Conservation (phyloP, 53 echinoderm and acorn worm species). For the Astropecten irregularis region DNA sequence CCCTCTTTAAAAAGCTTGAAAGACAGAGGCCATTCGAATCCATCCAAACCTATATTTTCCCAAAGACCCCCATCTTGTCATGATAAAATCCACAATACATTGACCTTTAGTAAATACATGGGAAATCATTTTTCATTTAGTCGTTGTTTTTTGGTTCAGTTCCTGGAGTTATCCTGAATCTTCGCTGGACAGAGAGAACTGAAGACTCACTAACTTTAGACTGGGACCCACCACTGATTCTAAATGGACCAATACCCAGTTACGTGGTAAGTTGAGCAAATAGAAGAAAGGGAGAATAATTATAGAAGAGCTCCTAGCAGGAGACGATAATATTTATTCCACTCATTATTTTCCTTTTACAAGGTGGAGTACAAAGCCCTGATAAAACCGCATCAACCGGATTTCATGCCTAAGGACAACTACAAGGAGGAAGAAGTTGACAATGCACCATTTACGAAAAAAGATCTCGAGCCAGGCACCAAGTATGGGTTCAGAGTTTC, state of each 20-base stretch:
- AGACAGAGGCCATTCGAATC: too few species aligned
- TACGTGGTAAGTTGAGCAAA: neutral
- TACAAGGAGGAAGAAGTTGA: neutral
- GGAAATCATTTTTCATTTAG: neutral
- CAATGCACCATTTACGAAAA: neutral
- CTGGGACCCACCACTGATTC: neutral
- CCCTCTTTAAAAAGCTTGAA: too few species aligned
- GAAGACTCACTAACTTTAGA: neutral
- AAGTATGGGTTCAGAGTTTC: constrained; percentile 30
- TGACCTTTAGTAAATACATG: too few species aligned
- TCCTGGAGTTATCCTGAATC: neutral
- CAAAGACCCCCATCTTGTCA: too few species aligned
- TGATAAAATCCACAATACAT: too few species aligned
- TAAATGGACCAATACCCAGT: neutral
- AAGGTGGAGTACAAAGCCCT: constrained; percentile 12
- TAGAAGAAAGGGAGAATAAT: too few species aligned
- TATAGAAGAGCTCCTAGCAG: too few species aligned
- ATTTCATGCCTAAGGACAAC: neutral
- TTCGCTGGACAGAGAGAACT: neutral
- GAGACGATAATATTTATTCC: too few species aligned
- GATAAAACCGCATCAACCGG: constrained; percentile 4
- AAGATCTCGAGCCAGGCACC: constrained; percentile 1
- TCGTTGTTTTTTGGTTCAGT: neutral
- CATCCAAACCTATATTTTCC: too few species aligned
- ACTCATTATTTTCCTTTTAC: too few species aligned